Evolutionary conservation across 2,113 vertebrate genomes (phyloP), one percentile per base, ranked within the genome.

Genomic region (Takifugu bimaculatus): DNA sequence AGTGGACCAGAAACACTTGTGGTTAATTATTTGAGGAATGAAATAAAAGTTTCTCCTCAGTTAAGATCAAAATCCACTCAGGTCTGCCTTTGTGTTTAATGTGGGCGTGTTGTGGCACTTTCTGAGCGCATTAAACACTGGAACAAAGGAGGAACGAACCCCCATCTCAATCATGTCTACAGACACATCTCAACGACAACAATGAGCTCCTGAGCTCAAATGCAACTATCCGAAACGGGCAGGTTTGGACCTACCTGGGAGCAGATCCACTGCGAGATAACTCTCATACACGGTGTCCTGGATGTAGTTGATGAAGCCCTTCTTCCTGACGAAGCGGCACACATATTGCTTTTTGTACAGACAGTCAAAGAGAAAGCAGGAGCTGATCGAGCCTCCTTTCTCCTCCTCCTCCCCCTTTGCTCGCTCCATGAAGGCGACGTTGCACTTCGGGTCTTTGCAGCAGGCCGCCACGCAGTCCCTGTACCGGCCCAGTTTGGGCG

Each of bases 301-400:
- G 57, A 97, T 68, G 57, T 93, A 95, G 77, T 89, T 97, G 26
- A 77, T 75, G 80, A 93, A 98, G 51, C 94, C 95, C 0, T 64
- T 57, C 80, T 93, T 95, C 73, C 67, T 89, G 53, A 92, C 91
- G 50, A 98, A 95, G 66, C 85, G 91, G 70, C 97, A 99, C 56
- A 90, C 95, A 5, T 95, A 96, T 55, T 83, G 80, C 68, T 93
- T 87, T 64, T 96, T 93, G 49, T 97, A 96, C 42, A 97, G 82
- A 50, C 97, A 99, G 74, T 95, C 84, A 44, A 99, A 90, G 14
- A 96, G 92, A 73, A 93, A 97, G 83, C 97, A 98, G 66, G 89
- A 75, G 0, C 54, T 79, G 73, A 94, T 73, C 9, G 10, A 13
- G 50, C 78, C 85, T 20, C 20, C 20, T 20, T 20, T 20, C 20